Percentiles rank a stretch among this genome's conserved stretches.
Evolutionary conservation across 2,113 vertebrate genomes (phyloP).

Genomic region (Grammomys dolichurus): DNA sequence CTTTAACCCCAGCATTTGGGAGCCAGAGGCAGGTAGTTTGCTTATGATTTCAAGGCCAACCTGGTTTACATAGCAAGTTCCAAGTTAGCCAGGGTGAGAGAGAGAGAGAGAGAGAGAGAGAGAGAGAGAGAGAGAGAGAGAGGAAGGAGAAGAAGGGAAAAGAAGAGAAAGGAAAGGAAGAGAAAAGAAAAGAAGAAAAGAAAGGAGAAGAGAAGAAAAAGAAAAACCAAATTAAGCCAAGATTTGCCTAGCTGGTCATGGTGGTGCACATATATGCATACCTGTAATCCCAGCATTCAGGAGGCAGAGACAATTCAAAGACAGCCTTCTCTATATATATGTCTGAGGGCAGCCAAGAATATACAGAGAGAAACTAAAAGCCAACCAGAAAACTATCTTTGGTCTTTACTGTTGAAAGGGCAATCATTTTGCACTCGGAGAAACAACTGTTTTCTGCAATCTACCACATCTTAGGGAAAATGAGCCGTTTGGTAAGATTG

Average conservation of each 20-base stretch:
- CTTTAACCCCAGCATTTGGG: neutral
- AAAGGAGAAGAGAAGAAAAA: fast-evolving
- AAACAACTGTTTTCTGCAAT: neutral
- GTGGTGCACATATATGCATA: neutral
- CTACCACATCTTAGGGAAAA: neutral
- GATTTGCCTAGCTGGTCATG: neutral
- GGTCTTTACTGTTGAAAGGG: neutral
- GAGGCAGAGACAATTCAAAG: neutral
- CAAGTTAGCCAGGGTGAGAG: neutral
- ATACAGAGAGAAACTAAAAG: neutral
- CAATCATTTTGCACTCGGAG: neutral
- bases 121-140: neutral
- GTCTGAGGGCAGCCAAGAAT: neutral
- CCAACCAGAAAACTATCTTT: neutral
- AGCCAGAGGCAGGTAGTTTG: neutral
- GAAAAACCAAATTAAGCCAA: neutral
- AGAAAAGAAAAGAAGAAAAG: too few relatives aligned
- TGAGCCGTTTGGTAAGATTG: slow-evolving; percentile 45
- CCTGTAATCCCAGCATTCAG: neutral
- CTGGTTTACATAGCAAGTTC: neutral
- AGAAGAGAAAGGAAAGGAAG: neutral
- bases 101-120: fast-evolving
- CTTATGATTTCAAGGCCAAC: neutral
- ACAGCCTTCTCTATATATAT: neutral
- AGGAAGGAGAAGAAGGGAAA: neutral